These are phyloP conservation scores for Pseudochirops corinnae DNA, from an alignment of 2,797 vertebrate species.

Conservation along the genomic window DNA sequence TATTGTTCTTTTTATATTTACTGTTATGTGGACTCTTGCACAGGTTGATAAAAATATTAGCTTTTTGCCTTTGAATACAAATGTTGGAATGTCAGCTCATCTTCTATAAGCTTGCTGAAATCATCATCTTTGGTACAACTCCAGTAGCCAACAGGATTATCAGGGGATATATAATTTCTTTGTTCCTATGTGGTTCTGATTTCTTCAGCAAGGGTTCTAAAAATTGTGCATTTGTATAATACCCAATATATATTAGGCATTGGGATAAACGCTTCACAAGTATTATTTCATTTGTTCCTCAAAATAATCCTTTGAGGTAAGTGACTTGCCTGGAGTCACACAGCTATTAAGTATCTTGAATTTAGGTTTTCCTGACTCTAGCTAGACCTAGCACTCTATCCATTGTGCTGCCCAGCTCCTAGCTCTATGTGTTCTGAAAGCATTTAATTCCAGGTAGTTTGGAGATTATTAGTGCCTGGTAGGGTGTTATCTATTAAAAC, in stretches of 20 bases:
- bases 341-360: background rate
- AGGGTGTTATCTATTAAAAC: slow-evolving; percentile 8
- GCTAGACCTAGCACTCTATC: background rate
- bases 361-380: background rate
- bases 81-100: background rate
- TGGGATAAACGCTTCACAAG: background rate
- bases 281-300: background rate
- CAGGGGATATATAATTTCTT: background rate
- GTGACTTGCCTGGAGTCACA: background rate
- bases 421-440: background rate
- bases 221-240: too few species aligned
- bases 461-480: background rate
- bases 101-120: background rate
- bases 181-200: background rate
- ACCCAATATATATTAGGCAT: too few species aligned
- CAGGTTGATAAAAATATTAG: background rate
- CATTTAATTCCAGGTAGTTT: background rate
- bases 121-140: background rate
- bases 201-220: background rate
- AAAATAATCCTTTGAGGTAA: background rate
- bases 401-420: background rate
- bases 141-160: background rate
- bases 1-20: background rate
- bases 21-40: background rate
- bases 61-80: background rate